These are phyloP conservation scores for Thripadectes ignobilis DNA, from an alignment of 2,797 vertebrate genomes.

Conservation along the genomic window DNA sequence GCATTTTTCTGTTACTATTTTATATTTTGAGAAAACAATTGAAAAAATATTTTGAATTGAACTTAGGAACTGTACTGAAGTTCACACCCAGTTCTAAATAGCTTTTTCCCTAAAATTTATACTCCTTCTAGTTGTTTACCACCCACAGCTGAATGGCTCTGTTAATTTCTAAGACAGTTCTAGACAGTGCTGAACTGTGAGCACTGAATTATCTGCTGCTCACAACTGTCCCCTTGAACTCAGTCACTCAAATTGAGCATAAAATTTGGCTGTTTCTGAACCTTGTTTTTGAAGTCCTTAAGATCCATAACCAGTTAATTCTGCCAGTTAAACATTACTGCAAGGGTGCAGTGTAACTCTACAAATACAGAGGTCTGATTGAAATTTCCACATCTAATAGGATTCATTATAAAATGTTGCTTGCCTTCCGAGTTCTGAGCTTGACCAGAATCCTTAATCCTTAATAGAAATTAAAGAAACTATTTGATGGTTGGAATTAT, in stretches of 20 bases:
- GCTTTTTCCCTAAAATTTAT: neutral
- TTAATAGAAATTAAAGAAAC: neutral
- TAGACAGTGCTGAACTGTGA: neutral
- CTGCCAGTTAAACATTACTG: neutral
- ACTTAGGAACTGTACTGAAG: neutral
- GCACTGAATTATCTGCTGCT: neutral
- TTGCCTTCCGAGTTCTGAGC: neutral
- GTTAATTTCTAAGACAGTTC: neutral
- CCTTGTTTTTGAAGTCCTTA: neutral
- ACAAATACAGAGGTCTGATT: neutral
- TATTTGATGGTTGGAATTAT: neutral
- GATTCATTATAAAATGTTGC: conserved; percentile 2
- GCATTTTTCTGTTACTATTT: neutral
- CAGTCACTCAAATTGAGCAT: neutral
- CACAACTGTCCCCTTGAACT: neutral
- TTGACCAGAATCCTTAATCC: neutral
- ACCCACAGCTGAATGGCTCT: neutral
- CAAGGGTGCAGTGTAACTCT: neutral
- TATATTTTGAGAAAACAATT: neutral
- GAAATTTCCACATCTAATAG: neutral
- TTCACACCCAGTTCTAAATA: neutral
- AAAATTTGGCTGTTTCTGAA: neutral
- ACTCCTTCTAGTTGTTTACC: neutral
- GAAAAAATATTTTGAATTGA: neutral
- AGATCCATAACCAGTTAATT: neutral